Percentiles rank a stretch among this genome's conserved stretches.
Conservation (phyloP, 1,140 invertebrate species). For the Pogonomyrmex californicus region DNA sequence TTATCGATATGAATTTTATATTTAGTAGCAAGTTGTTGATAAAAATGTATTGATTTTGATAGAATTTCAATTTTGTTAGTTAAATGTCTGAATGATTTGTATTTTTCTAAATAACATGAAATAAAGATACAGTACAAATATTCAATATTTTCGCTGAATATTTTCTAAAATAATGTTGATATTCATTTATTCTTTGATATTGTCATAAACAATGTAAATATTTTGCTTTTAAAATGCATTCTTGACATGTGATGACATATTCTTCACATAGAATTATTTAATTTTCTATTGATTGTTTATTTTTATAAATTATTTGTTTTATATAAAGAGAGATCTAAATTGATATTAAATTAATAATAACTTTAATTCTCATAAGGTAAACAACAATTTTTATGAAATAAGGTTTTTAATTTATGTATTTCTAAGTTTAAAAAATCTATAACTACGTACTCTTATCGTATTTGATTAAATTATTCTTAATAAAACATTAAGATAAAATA, state of each 20-base stretch:
- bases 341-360: constrained; percentile 3
- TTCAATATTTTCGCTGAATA: constrained; percentile 16
- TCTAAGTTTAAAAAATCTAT: neutral
- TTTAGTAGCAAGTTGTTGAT: neutral
- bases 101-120: neutral
- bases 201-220: constrained; percentile 39
- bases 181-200: constrained; percentile 37
- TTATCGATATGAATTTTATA: constrained; percentile 6
- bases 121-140: neutral
- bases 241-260: neutral
- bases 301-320: neutral
- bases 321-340: neutral
- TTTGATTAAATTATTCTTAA: neutral
- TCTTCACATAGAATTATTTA: neutral
- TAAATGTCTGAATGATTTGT: constrained; percentile 7
- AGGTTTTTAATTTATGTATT: neutral
- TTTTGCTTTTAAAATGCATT: constrained; percentile 45
- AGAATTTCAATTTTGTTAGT: neutral
- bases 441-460: neutral
- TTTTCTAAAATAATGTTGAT: constrained; percentile 19
- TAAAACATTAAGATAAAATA: neutral
- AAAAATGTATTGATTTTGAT: neutral
- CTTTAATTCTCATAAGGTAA: neutral
- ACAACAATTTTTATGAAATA: neutral
- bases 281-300: neutral